Conservation (phyloP, 2,888 invertebrate species). For the Imbricaverruca yamaguchii region DNA sequence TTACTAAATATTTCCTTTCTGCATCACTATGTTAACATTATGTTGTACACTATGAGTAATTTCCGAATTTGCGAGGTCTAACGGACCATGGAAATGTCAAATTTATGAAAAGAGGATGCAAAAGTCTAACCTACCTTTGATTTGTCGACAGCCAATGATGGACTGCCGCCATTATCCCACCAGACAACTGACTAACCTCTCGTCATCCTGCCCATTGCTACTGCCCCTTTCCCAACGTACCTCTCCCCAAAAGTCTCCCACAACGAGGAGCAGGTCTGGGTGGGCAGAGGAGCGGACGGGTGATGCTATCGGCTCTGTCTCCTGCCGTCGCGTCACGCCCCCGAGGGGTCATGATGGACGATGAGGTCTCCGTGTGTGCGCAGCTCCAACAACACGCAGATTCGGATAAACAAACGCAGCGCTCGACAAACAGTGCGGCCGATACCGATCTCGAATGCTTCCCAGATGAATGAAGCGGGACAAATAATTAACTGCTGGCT, state of each 20-base stretch:
- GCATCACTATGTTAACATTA: too few species aligned
- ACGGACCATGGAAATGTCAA: too few species aligned
- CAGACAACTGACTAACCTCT: too few species aligned
- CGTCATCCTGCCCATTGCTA: too few species aligned
- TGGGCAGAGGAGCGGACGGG: neutral
- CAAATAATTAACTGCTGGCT: neutral
- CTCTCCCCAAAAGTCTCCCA: neutral
- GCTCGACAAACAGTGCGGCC: neutral
- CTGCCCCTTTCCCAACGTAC: too few species aligned
- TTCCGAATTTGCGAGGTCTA: too few species aligned
- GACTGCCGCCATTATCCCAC: too few species aligned
- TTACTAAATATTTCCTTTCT: too few species aligned
- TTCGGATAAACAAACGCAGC: neutral
- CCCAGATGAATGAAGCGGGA: neutral
- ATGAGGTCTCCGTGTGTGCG: neutral
- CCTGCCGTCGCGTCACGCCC: neutral
- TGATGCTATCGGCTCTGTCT: neutral
- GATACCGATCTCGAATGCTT: neutral
- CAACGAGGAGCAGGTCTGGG: neutral
- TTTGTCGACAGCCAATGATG: too few species aligned
- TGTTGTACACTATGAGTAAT: too few species aligned
- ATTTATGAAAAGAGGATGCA: too few species aligned
- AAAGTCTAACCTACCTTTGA: too few species aligned
- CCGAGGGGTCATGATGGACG: neutral
- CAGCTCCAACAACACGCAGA: neutral